phyloP scores from a whole-genome alignment of 2,113 vertebrate species.

The Sapayoa aenigma region DNA sequence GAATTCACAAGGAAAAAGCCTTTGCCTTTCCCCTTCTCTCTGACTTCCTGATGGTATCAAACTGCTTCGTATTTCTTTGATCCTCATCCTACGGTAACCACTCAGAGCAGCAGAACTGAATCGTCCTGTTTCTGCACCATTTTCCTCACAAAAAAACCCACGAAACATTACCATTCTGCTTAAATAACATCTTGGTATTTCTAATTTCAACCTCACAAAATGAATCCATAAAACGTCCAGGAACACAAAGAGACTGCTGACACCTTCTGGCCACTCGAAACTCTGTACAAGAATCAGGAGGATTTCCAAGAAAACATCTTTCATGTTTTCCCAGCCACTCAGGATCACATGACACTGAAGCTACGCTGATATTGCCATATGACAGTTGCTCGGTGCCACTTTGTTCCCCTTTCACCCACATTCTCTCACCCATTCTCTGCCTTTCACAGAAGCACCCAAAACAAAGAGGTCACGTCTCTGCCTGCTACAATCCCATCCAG shows the following conservation, averaged over 20 bases:
- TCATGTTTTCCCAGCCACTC: background rate
- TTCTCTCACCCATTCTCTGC: background rate
- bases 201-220: background rate
- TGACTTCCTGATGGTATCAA: background rate
- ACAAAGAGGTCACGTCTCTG: background rate
- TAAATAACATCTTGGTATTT: background rate
- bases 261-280: constrained; percentile 64
- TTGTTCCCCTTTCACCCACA: background rate
- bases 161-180: background rate
- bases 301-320: background rate
- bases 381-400: background rate
- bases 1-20: background rate
- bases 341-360: constrained; percentile 9
- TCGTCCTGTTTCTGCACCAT: background rate
- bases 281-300: background rate
- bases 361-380: background rate
- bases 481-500: background rate
- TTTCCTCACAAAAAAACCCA: background rate
- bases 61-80: background rate
- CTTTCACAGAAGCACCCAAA: background rate
- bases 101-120: background rate
- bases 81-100: background rate
- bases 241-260: constrained; percentile 35
- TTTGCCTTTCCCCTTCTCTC: background rate
- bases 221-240: background rate